phyloP scores from a whole-genome alignment of 1,140 invertebrate genomes.

The Zaprionus ornatus region DNA sequence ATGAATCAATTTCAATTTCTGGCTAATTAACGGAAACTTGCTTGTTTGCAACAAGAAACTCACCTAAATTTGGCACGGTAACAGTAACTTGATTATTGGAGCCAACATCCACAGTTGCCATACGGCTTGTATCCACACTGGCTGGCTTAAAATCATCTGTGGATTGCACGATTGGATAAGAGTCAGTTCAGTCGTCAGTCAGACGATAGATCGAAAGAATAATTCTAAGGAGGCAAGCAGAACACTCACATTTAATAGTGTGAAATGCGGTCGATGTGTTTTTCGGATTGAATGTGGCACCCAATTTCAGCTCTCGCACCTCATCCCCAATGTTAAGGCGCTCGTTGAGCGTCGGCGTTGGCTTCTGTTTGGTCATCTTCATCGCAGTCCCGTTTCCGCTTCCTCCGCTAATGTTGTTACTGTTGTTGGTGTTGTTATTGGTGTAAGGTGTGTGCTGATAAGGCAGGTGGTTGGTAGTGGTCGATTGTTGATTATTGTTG shows the following conservation, averaged over 20 bases:
- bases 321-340: slow-evolving; percentile 89
- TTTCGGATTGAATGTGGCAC: slow-evolving; percentile 90
- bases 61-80: slow-evolving; percentile 94
- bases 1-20: background rate
- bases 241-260: slow-evolving; percentile 93
- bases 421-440: slow-evolving; percentile 36
- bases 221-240: background rate
- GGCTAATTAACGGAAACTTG: background rate
- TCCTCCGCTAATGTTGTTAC: slow-evolving; percentile 28
- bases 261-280: slow-evolving; percentile 88
- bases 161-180: slow-evolving; percentile 71
- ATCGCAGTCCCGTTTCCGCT: slow-evolving; percentile 53
- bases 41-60: slow-evolving; percentile 41
- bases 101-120: slow-evolving; percentile 94
- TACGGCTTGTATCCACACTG: slow-evolving; percentile 95
- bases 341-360: slow-evolving; percentile 66
- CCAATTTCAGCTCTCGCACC: slow-evolving; percentile 92
- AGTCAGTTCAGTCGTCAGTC: slow-evolving; percentile 1
- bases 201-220: slow-evolving; percentile 1
- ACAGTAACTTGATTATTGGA: slow-evolving; percentile 95
- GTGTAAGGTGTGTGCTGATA: slow-evolving; percentile 50
- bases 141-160: slow-evolving; percentile 99
- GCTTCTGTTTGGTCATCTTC: slow-evolving; percentile 83
- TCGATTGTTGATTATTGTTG: slow-evolving; percentile 50
- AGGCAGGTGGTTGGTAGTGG: slow-evolving; percentile 64